phyloP scores from a whole-genome alignment of 2,797 vertebrate genomes.

The Clangula hyemalis region DNA sequence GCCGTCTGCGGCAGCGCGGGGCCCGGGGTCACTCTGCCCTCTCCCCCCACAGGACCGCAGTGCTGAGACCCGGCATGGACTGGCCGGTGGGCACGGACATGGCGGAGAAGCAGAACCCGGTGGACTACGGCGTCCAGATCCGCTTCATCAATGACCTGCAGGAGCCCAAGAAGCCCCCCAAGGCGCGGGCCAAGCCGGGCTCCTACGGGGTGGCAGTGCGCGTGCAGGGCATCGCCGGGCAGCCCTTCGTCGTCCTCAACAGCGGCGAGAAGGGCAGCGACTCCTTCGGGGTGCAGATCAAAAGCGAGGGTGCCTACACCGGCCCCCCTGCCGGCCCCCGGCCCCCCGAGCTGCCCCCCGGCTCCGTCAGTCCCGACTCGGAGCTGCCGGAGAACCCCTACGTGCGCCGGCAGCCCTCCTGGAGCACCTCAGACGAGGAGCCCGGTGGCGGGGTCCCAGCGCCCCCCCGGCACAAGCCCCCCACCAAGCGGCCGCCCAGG shows the following conservation, averaged over 20 bases:
- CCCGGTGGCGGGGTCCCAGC: accelerated
- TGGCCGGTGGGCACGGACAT: slow-evolving; percentile 41
- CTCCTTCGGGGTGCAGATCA: slow-evolving; percentile 93
- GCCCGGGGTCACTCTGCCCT: not conserved
- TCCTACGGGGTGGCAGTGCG: slow-evolving; percentile 91
- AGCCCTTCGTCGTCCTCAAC: slow-evolving; percentile 95
- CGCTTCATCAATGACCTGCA: slow-evolving; percentile 88
- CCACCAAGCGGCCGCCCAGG: not conserved
- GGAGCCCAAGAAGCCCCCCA: slow-evolving; percentile 65
- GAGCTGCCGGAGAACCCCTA: slow-evolving; percentile 75
- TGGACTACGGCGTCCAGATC: slow-evolving; percentile 94
- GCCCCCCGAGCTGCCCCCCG: not conserved
- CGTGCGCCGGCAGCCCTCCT: not conserved
- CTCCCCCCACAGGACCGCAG: not conserved
- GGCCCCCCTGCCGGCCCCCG: not conserved
- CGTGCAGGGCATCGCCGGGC: slow-evolving; percentile 93
- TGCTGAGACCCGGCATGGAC: slow-evolving; percentile 27
- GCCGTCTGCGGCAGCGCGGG: not conserved
- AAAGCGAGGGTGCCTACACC: slow-evolving; percentile 42
- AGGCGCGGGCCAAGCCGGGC: slow-evolving; percentile 58
- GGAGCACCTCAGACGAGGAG: slow-evolving; percentile 74
- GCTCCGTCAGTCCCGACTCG: slow-evolving; percentile 47
- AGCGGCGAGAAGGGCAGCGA: slow-evolving; percentile 89
- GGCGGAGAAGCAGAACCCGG: slow-evolving; percentile 80
- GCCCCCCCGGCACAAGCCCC: not conserved